Percentiles rank a stretch among this genome's conserved stretches.
These are phyloP conservation scores for Eurytoma adleriae DNA, from an alignment of 2,888 invertebrate species.

Conservation along the genomic window DNA sequence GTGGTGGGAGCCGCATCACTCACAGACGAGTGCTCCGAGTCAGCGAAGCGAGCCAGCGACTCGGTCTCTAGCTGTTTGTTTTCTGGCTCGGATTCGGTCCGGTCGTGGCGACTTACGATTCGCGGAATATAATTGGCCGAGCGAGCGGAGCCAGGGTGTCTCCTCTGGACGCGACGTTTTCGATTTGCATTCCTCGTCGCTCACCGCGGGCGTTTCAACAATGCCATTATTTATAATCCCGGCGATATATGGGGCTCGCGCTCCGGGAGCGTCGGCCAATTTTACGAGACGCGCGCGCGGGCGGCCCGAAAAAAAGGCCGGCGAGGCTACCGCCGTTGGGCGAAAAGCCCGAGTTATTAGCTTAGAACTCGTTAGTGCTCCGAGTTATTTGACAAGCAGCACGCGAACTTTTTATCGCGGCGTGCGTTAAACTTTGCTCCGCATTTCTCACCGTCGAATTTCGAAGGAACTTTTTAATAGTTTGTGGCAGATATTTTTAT, in stretches of 20 bases:
- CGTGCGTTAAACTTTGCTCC: neutral
- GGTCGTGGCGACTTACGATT: slow-evolving; percentile 65
- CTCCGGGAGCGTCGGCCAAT: slow-evolving; percentile 20
- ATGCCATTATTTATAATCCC: slow-evolving; percentile 46
- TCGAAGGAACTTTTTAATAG: too few relatives aligned
- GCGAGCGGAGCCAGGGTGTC: slow-evolving; percentile 57
- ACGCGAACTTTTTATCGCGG: neutral
- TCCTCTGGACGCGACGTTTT: slow-evolving; percentile 62
- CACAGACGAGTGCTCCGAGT: slow-evolving; percentile 28
- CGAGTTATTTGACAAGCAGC: slow-evolving; percentile 28
- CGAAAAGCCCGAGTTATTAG: slow-evolving; percentile 18
- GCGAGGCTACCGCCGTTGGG: slow-evolving; percentile 27
- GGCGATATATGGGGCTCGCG: neutral
- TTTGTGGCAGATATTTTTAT: too few relatives aligned
- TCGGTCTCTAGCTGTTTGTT: slow-evolving; percentile 61
- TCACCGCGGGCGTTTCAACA: slow-evolving; percentile 35
- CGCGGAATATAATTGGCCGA: slow-evolving; percentile 69
- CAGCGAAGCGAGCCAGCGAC: neutral
- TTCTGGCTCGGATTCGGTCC: slow-evolving; percentile 72
- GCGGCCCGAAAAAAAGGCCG: slow-evolving; percentile 4
- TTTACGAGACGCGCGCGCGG: slow-evolving; percentile 27
- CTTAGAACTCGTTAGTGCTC: slow-evolving; percentile 18
- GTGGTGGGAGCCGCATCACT: slow-evolving; percentile 70
- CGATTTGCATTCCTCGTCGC: slow-evolving; percentile 53
- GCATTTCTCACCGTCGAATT: neutral